Evolutionary conservation across 1,140 invertebrate species (phyloP), one percentile per base, ranked within the genome.

Genomic region (Halictus rubicundus): DNA sequence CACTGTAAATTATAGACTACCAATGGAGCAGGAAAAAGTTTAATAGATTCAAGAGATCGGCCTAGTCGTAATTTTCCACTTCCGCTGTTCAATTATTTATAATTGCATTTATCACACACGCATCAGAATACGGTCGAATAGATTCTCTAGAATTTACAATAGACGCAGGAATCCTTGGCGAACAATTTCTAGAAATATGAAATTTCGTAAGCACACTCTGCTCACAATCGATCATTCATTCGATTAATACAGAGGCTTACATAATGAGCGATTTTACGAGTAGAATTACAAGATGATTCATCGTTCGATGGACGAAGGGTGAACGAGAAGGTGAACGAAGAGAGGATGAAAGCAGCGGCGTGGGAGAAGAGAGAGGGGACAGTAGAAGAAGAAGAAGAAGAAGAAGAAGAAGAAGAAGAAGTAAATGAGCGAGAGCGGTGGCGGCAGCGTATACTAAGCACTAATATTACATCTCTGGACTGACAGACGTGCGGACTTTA

Each of bases 401-500:
- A 52, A 21, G 49, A 52, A 19, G 68, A 82, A 85, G 83, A 85
- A 42, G 80, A 75, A 68, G 80, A 71, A 71, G 74, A 71, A 87
- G 86, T 86, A 87, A 90, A 89, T 89, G 83, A 89, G 88, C 76
- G 79, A 79, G 81, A 81, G 85, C 83, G 80, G 84, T 81, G 82
- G 83, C 84, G 88, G 83, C 81, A 78, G 82, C 85, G 82, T 89
- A 90, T 88, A 91, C 90, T 88, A 90, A 91, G 89, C 90, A 92
- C 92, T 92, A 92, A 93, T 93, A 93, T 93, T 93, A 93, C 92
- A 92, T 91, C 91, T 91, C 90, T 80, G 86, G 85, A 89, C 92
- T 93, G 92, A 93, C 92, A 93, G 92, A 93, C 92, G 91, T 88
- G 89, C 91, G 90, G 91, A 93, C 91, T 93, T 93, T 92, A 93